A percentile compares a stretch with the other conserved stretches of the same genome.
phyloP scores from a whole-genome alignment of 1,140 invertebrate genomes.

The Hestina assimilis region DNA sequence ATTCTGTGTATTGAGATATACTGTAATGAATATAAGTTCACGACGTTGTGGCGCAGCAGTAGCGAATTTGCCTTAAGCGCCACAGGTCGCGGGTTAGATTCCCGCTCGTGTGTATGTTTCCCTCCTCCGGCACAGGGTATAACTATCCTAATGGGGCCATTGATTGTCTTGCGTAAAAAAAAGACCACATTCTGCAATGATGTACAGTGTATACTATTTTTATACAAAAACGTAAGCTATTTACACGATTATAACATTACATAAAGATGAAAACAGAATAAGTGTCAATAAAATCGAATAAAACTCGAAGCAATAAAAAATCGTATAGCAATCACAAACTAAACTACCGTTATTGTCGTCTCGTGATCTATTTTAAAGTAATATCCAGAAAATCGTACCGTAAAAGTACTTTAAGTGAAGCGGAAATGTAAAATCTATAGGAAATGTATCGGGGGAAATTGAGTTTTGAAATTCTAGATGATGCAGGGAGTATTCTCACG shows the following conservation, averaged over 20 bases:
- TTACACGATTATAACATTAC: not conserved
- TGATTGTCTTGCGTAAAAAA: no score
- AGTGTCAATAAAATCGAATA: conserved; percentile 16
- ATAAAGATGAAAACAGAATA: conserved; percentile 8
- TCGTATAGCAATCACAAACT: conserved; percentile 42
- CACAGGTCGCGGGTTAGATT: no score
- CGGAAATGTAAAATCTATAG: conserved; percentile 64
- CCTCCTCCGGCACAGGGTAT: no score
- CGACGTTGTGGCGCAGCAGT: no score
- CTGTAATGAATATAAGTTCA: no score
- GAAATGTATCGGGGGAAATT: conserved; percentile 62
- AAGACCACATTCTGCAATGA: no score
- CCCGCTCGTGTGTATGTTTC: no score
- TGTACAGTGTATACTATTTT: no score
- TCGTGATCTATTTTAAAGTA: conserved; percentile 53
- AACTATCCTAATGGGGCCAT: no score
- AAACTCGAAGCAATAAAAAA: conserved; percentile 40
- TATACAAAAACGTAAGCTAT: no score
- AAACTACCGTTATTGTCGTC: conserved; percentile 48
- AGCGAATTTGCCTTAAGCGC: no score
- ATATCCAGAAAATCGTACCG: conserved; percentile 49
- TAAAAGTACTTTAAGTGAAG: conserved; percentile 26
- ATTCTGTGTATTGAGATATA: no score
- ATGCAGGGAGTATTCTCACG: conserved; percentile 54
- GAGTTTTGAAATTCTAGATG: conserved; percentile 65